A percentile compares a stretch with the other conserved stretches of the same genome.
phyloP scores from a whole-genome alignment of 2,797 vertebrate species.

The Takifugu rubripes region DNA sequence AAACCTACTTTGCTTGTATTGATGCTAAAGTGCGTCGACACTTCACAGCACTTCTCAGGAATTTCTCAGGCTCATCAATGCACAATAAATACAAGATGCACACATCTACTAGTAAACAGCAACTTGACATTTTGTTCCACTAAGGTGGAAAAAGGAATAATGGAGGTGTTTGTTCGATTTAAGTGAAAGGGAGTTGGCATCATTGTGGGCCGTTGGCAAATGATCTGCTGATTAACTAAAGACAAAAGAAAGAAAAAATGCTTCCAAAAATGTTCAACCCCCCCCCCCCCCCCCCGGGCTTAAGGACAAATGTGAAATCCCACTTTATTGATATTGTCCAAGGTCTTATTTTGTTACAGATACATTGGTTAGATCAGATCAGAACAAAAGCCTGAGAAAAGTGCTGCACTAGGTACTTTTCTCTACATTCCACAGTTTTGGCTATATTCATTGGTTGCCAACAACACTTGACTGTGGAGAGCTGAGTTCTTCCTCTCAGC shows the following conservation, averaged over 20 bases:
- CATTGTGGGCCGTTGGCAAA: conserved; percentile 56
- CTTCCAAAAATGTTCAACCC: conserved; percentile 28
- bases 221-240: conserved; percentile 31
- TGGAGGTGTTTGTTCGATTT: conserved; percentile 62
- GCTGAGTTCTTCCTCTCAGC: conserved; percentile 53
- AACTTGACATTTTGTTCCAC: conserved; percentile 54
- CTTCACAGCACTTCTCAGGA: conserved; percentile 29
- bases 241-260: conserved; percentile 15
- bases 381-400: conserved; percentile 63
- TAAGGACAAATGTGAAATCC: conserved; percentile 12
- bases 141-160: conserved; percentile 67
- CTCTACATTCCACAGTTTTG: conserved; percentile 37
- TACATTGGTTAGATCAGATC: too few species aligned
- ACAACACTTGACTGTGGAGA: conserved; percentile 72
- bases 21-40: conserved; percentile 23
- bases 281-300: too few species aligned
- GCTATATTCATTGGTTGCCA: conserved; percentile 68
- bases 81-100: conserved; percentile 39
- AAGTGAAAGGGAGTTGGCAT: conserved; percentile 69
- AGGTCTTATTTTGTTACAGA: too few species aligned
- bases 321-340: neutral
- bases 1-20: conserved; percentile 26
- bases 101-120: conserved; percentile 48
- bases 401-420: conserved; percentile 53
- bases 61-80: conserved; percentile 26